A percentile compares a stretch with the other conserved stretches of the same genome.
Evolutionary conservation across 1,140 invertebrate genomes (phyloP).

Genomic region (Adoxophyes honmai): DNA sequence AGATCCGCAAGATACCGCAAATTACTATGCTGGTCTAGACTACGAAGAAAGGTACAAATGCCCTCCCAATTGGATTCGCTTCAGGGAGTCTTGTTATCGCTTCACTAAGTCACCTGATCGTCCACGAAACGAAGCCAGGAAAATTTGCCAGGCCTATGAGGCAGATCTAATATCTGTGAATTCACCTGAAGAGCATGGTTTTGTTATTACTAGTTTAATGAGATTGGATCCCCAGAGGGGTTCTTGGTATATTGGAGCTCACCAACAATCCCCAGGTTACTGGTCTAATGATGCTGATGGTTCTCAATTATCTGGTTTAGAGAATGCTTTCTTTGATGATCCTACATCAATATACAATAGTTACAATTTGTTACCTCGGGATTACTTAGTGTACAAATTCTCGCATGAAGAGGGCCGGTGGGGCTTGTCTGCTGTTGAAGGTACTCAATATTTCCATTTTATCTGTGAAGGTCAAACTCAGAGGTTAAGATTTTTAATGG

Average conservation of each 20-base stretch:
- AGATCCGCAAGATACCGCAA: conserved; percentile 56
- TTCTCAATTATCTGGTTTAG: conserved; percentile 85
- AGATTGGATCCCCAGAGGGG: conserved; percentile 90
- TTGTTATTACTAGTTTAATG: conserved; percentile 87
- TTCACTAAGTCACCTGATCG: conserved; percentile 91
- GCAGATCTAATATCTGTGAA: conserved; percentile 89
- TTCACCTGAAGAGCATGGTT: conserved; percentile 91
- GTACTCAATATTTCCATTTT: conserved; percentile 86
- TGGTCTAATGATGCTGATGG: conserved; percentile 93
- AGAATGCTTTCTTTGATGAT: conserved; percentile 87
- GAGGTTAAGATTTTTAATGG: conserved; percentile 82
- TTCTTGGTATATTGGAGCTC: conserved; percentile 90
- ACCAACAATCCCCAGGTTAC: conserved; percentile 83
- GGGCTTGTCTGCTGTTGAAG: conserved; percentile 89
- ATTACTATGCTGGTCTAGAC: conserved; percentile 59
- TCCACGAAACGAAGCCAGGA: conserved; percentile 86
- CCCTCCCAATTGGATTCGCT: conserved; percentile 89
- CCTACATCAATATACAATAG: conserved; percentile 61
- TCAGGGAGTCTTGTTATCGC: conserved; percentile 88
- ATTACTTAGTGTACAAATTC: conserved; percentile 83
- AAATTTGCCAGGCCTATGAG: conserved; percentile 88
- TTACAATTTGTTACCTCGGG: conserved; percentile 70
- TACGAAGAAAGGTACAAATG: conserved; percentile 79
- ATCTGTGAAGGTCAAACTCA: conserved; percentile 91
- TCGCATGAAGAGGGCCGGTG: conserved; percentile 85